phyloP scores from a whole-genome alignment of 1,140 invertebrate species.

The Chelonus insularis region DNA sequence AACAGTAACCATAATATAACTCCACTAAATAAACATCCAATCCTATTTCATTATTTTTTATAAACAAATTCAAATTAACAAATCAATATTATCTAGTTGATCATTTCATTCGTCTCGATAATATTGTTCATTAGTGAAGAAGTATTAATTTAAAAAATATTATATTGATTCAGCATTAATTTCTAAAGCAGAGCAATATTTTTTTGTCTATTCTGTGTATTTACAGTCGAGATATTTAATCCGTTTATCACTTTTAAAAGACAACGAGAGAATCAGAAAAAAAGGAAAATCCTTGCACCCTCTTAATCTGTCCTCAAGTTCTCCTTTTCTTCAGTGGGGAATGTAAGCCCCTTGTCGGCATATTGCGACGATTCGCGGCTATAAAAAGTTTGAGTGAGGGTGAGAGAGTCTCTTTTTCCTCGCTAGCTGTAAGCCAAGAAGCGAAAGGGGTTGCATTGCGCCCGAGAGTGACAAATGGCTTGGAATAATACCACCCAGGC shows the following conservation, averaged over 20 bases:
- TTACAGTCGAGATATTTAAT: background rate
- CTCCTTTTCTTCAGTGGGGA: conserved; percentile 13
- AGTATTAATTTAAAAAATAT: no score
- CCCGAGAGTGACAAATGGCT: conserved; percentile 58
- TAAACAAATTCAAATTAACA: no score
- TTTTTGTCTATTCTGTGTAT: background rate
- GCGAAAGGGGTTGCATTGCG: conserved; percentile 53
- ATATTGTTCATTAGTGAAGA: no score
- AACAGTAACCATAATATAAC: no score
- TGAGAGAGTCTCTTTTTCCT: conserved; percentile 15
- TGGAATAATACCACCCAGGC: conserved; percentile 59
- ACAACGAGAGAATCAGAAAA: conserved; percentile 34
- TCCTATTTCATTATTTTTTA: no score
- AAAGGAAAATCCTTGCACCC: conserved; percentile 41
- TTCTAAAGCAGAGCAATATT: background rate
- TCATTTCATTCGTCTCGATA: no score
- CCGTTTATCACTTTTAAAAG: background rate
- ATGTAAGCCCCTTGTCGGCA: conserved; percentile 57
- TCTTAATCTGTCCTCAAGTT: conserved; percentile 53
- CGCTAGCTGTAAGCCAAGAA: conserved; percentile 35
- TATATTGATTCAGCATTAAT: no score
- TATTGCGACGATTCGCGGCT: conserved; percentile 60
- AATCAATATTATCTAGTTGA: no score
- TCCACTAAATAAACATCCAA: no score
- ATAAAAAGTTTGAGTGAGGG: conserved; percentile 49